Evolutionary conservation across 2,888 invertebrate genomes (phyloP), one percentile per base, ranked within the genome.

Genomic region (Apamea epomidion): DNA sequence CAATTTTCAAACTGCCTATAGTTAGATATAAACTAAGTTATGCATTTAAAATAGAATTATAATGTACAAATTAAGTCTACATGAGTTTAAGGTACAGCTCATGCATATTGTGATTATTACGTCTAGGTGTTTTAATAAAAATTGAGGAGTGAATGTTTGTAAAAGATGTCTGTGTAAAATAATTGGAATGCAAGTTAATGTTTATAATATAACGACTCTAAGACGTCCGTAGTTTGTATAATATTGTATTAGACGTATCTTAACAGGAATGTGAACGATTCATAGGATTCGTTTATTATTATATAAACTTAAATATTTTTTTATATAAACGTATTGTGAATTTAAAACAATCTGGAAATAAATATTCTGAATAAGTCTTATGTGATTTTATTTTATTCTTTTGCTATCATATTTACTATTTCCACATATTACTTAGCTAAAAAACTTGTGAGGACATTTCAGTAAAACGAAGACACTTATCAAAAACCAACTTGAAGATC

Each of bases 41-140:
- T 95, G 96, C 96, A 96, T 97, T 97, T 96, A 95, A 94, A 93
- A 90, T 95, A 94, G 93, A 92, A 89, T 92, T 93, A 89, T 93
- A 93, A 93, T 96, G 96, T 96, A 96, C 96, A 96, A 97, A 96
- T 93, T 95, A 95, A 95, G 95, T 94, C 93, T 90, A 93, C 94
- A 94, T 95, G 94, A 93, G 94, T 93, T n/a, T 87, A 91, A 91
- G 87, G 87, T 91, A 86, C 64, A 92, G 93, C 94, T 94, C 94
- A 93, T 95, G 94, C 91, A 88, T 92, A 94, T 94, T 96, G 96
- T 96, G 96, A 96, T 96, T 91, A 85, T 88, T 87, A 87, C 83
- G 85, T 88, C 78, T 90, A 92, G 88, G 85, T 90, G 87, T 90
- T 87, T 78, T 85, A 88, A 85, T 87, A 80, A 89, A 88, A 86